Conservation (phyloP, 1,140 invertebrate species). For the Nasonia vitripennis region DNA sequence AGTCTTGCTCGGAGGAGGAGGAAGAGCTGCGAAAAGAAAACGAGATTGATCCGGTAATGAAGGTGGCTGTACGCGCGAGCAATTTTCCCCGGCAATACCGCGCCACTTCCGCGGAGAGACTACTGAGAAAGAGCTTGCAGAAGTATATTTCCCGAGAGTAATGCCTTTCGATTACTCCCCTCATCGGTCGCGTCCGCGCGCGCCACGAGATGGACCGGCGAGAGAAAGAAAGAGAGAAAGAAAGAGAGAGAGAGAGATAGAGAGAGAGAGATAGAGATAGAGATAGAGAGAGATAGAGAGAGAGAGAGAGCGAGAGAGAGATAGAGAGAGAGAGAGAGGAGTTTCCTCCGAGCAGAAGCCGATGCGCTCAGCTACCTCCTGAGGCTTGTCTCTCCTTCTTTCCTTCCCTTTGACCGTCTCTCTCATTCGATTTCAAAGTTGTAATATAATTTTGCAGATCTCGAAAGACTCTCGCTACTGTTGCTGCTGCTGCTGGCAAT, state of each 20-base stretch:
- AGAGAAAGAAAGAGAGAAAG: not conserved
- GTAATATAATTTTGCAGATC: no score
- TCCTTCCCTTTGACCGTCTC: no score
- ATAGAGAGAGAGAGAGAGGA: not conserved
- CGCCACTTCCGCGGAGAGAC: not conserved
- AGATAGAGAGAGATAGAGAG: not conserved
- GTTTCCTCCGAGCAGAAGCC: no score
- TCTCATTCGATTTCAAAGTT: no score
- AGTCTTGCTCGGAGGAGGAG: not conserved
- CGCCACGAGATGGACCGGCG: not conserved
- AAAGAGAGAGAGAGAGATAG: not conserved
- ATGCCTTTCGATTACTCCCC: conserved; percentile 56
- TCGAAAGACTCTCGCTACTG: no score
- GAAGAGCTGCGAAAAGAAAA: conserved; percentile 38
- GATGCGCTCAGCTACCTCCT: not conserved
- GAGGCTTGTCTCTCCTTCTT: not conserved
- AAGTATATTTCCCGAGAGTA: conserved; percentile 60
- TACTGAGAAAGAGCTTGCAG: conserved; percentile 12
- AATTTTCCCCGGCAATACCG: conserved; percentile 20
- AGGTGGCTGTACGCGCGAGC: conserved; percentile 27
- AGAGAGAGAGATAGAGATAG: not conserved
- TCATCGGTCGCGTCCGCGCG: conserved; percentile 15
- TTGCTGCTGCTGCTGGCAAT: no score
- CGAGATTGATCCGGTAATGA: conserved; percentile 48
- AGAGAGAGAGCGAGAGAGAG: not conserved